Base-by-base conservation (phyloP, 2,888 invertebrate genomes). In the Drosophila recens region DNA sequence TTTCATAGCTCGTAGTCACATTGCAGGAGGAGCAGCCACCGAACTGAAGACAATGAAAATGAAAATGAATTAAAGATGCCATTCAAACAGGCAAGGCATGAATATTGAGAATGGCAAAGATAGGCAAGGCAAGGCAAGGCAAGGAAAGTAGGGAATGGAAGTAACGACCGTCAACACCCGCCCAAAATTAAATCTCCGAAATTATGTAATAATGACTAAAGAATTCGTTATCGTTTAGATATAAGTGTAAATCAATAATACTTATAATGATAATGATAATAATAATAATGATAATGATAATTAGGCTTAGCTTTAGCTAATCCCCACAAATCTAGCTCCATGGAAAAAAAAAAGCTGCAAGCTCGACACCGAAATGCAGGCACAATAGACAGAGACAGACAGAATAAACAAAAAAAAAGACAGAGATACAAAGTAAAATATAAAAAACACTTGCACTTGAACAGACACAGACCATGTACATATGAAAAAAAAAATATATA, bases 301-400 rank as follows among this genome's bases (percentile, higher is more conserved):
- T 65, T 87, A 86, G 89, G 87, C 63, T 71, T 88, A 88, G 83
- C 68, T 80, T 82, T 65, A 76, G 65, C 65, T 42, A 79, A 79
- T 65, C 58, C 49, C 27, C 13, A 15, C 33, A n/a, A 61, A 53
- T 49, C 36, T 23, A 36, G 38, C 53, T n/a, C 17, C 57, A 20
- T 38, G 38, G n/a, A n/a, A 38, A 38, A 8, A 30, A 38, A 8
- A 30, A 38, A 17, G n/a, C 8, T 38, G 38, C n/a, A 46, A 30
- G 43, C 23, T 17, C 15, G 9, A 51, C 57, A 48, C 45, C 34
- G 11, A 36, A 48, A 10, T 34, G 13, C 36, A 6, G 38, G 38
- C 30, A 15, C 42, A 13, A 20, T 34, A 15, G 38, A 42, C 34
- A 54, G n/a, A 42, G 17, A 30, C 33, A 48, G 17, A 10, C 36